Base-by-base conservation (phyloP, 2,797 vertebrate species). In the Esox lucius region DNA sequence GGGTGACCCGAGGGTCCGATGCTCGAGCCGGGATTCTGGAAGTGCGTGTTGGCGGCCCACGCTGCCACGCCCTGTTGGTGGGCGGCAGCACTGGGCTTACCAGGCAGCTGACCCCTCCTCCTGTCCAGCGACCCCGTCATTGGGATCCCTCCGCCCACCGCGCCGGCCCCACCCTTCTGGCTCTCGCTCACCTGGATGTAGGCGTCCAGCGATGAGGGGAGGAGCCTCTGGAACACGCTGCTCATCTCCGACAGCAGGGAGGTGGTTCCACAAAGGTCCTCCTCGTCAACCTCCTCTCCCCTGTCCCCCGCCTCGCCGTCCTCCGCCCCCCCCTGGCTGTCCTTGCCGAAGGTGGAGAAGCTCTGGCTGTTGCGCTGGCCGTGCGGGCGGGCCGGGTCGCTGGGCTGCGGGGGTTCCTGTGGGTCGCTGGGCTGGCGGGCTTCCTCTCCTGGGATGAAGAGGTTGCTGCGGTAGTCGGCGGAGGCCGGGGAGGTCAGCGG, bases 311-410 rank as follows among this genome's bases (percentile, higher is more conserved):
- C 79, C 1, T 68, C 84, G n/a, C 95, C 95, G 72, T 96, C 96
- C 0, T 86, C 90, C 0, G 87, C 94, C 0, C 72, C 85, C 1
- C 87, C 85, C 53, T 83, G 68, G 28, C 91, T 84, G 73, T 97
- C 96, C 83, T 99, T 99, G 68, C 98, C 98, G 3, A 99, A 99
- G 0, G 97, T 99, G 39, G 96, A 98, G 83, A 99, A 99, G 75
- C 97, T 98, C 87, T 96, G 97, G 91, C 96, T 98, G 67, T 96
- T 24, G 94, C 84, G 89, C 59, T 78, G 90, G 93, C 0, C 49
- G 71, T 2, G 90, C 89, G 1, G 94, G 92, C 73, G 95, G 94
- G 0, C 88, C 0, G 83, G 64, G 48, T 91, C 94, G 39, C 91
- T 93, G 49, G 92, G 90, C 78, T 90, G 96, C 13, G 96, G 95